Evolutionary conservation across 2,888 invertebrate genomes (phyloP), one percentile per base, ranked within the genome.

Genomic region (Lepidochrysops patricia): DNA sequence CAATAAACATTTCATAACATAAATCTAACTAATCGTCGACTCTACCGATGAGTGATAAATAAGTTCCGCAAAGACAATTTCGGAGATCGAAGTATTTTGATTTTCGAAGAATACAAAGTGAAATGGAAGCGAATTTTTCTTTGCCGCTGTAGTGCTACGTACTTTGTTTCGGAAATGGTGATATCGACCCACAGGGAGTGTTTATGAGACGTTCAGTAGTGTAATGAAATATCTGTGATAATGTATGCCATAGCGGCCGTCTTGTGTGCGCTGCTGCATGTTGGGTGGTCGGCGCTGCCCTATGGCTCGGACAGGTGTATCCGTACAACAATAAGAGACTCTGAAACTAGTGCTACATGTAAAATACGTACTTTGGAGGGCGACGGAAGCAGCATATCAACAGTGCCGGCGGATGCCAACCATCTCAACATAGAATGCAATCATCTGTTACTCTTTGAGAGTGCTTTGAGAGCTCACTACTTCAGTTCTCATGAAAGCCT

Each of bases 401-500:
- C 91, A 65, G 83, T 91, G 62, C 80, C 90, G 58, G 71, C 93
- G 48, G 96, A 96, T 75, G 94, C 95, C 49, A 92, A 92, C 66
- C 92, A 91, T 65, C 87, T 97, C 66, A 91, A 92, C 67, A 91
- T 97, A 66, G 92, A 93, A 72, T 97, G 97, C 85, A 94, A 93
- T 79, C 93, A 94, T 73, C 92, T 93, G 64, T 89, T 95, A 70
- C 90, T 94, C 62, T 94, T 94, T 74, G 96, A 96, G 87, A 96
- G 96, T 85, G 91, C 93, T 62, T 83, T 97, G 64, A 90, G 93
- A 61, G 90, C 92, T 7, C 93, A 93, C 67, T 93, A 93, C 68
- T 94, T 96, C 79, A 92, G 92, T 65, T 90, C 94, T 9, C 86
- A 96, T 43, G 92, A 92, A 72, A 93, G 94, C 69, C 90, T 97